Conservation (phyloP, 2,113 vertebrate genomes). For the Asarcornis scutulata region DNA sequence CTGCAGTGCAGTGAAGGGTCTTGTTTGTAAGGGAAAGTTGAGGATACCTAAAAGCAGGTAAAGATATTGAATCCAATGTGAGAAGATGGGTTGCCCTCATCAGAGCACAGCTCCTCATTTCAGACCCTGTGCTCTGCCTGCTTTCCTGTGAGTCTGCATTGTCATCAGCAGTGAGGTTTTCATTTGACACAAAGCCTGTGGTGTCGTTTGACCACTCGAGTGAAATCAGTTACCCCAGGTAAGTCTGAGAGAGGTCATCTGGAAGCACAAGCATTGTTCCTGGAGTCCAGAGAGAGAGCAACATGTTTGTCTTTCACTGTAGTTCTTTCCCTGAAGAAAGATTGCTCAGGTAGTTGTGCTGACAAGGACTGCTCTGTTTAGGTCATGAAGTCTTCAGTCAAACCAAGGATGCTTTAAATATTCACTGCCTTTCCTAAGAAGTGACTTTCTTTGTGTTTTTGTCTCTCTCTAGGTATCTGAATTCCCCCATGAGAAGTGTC, state of each 20-base stretch:
- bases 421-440: conserved; percentile 22
- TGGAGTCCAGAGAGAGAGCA: neutral
- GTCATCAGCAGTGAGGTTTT: neutral
- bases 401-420: neutral
- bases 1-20: neutral
- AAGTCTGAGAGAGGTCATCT: neutral
- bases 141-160: neutral
- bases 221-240: neutral
- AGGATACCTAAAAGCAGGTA: neutral
- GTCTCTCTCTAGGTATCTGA: conserved; percentile 76
- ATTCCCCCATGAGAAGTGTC: conserved; percentile 68
- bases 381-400: neutral
- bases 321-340: neutral
- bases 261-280: neutral
- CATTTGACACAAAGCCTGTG: neutral
- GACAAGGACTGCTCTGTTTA: neutral
- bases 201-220: neutral
- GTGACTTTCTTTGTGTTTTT: conserved; percentile 71
- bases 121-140: neutral
- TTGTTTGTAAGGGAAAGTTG: neutral
- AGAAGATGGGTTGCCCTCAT: neutral
- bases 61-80: neutral
- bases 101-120: neutral
- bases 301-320: neutral
- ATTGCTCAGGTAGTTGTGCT: neutral